Base-by-base conservation (phyloP, 2,888 invertebrate species). In the Auanema freiburgensis region DNA sequence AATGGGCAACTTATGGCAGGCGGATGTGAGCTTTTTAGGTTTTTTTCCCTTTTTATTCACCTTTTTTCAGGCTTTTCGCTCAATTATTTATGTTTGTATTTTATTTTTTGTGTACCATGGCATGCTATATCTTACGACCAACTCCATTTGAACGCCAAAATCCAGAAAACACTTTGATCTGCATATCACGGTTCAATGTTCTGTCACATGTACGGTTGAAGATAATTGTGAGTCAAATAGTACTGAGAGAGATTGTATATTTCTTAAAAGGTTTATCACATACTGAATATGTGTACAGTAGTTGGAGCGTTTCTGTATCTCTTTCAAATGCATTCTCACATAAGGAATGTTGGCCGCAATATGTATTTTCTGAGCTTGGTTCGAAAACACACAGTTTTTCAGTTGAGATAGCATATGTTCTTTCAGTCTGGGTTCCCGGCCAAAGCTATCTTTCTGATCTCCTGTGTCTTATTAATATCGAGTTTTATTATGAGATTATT, bases 351-450 rank as follows among this genome's bases (percentile, higher is more conserved):
- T 33, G 95, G 96, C 1, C 89, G 91, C 67, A 90, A 91, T 80
- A 93, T 95, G 91, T 97, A 96, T 84, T 89, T 94, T 67, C 92
- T 93, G 84, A 95, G 95, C 85, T 87, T 96, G 85, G 95, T 94
- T 86, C 88, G 33, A 33, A n/a, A n/a, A n/a, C n/a, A n/a, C n/a
- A n/a, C n/a, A n/a, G n/a, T n/a, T n/a, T n/a, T n/a, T n/a, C n/a
- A n/a, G 46, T n/a, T 57, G 10, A 14, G 21, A 44, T 18, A 23
- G n/a, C n/a, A 18, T n/a, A 49, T 56, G 3, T 51, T 51, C 69
- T 85, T 85, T 50, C 83, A 92, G 91, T 90, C 89, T 88, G 91
- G 91, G 0, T 91, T 91, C 10, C 93, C 93, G 1, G 91, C 91
- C 2, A 88, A 96, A 75, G 92, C 94, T 0, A 91, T 96, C 90